Conservation (phyloP, 30 jellyfish, hydroid and myxozoan genomes). For the Hydra vulgaris region DNA sequence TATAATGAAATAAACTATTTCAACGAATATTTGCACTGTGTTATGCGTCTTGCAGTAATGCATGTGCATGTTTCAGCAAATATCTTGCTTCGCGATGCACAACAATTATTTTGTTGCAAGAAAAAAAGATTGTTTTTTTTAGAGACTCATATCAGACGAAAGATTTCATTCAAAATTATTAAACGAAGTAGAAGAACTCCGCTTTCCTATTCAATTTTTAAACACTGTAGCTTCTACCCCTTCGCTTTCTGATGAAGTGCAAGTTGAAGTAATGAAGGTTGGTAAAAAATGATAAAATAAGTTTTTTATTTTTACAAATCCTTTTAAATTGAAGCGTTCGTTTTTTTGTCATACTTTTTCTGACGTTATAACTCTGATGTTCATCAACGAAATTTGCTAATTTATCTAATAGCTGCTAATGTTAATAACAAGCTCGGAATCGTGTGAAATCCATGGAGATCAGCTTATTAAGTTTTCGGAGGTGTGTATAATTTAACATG, state of each 20-base stretch:
- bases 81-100: not conserved
- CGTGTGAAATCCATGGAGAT: slow-evolving; percentile 90
- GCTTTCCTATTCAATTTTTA: slow-evolving; percentile 78
- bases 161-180: slow-evolving; percentile 68
- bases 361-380: too few relatives aligned
- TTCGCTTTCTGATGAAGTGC: slow-evolving; percentile 80
- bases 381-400: too few relatives aligned
- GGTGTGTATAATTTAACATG: slow-evolving; percentile 28
- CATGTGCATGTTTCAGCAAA: too few relatives aligned
- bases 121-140: not conserved
- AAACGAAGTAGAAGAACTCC: slow-evolving; percentile 60
- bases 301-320: too few relatives aligned
- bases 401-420: slow-evolving; percentile 47
- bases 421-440: slow-evolving; percentile 66
- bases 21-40: too few relatives aligned
- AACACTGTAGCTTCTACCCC: slow-evolving; percentile 81
- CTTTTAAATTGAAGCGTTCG: too few relatives aligned
- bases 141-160: slow-evolving; percentile 87
- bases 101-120: not conserved
- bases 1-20: too few relatives aligned
- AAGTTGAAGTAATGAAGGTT: slow-evolving; percentile 92
- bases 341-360: too few relatives aligned
- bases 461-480: slow-evolving; percentile 70
- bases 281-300: not conserved
- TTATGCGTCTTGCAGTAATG: too few relatives aligned